phyloP scores from a whole-genome alignment of 1,140 invertebrate genomes.

The Anastrepha ludens region DNA sequence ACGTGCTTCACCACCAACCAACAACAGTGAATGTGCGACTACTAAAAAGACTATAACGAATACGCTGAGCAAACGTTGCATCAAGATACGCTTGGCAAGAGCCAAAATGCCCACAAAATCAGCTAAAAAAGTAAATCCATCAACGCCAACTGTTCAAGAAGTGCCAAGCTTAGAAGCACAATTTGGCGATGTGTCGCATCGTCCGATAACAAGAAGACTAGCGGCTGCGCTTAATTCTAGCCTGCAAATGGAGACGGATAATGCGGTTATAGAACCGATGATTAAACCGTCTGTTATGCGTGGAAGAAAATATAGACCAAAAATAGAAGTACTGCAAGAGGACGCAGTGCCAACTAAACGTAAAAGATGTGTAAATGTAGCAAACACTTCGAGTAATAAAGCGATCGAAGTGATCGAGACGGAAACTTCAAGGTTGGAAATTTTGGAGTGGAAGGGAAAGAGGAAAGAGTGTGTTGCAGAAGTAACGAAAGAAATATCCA shows the following conservation, averaged over 20 bases:
- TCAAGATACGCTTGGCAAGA: slow-evolving; percentile 26
- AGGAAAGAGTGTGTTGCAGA: neutral
- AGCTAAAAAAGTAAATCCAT: neutral
- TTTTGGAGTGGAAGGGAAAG: neutral
- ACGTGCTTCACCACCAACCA: neutral
- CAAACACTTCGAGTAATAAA: neutral
- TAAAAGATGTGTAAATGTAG: neutral
- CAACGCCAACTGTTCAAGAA: neutral
- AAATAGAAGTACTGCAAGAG: neutral
- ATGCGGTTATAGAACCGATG: slow-evolving; percentile 12
- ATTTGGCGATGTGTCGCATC: slow-evolving; percentile 11
- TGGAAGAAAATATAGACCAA: neutral
- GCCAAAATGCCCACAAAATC: neutral
- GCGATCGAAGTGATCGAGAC: neutral
- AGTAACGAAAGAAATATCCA: neutral
- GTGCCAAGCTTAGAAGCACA: neutral
- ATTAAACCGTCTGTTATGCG: neutral
- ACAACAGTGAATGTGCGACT: neutral
- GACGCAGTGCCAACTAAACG: neutral
- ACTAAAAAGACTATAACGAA: neutral
- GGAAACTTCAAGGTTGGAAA: neutral
- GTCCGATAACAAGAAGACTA: slow-evolving; percentile 27
- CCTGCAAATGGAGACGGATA: slow-evolving; percentile 5
- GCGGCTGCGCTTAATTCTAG: slow-evolving; percentile 10
- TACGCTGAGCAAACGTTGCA: neutral